Evolutionary conservation across 2,888 invertebrate genomes (phyloP).

Genomic region (Elegia similella): DNA sequence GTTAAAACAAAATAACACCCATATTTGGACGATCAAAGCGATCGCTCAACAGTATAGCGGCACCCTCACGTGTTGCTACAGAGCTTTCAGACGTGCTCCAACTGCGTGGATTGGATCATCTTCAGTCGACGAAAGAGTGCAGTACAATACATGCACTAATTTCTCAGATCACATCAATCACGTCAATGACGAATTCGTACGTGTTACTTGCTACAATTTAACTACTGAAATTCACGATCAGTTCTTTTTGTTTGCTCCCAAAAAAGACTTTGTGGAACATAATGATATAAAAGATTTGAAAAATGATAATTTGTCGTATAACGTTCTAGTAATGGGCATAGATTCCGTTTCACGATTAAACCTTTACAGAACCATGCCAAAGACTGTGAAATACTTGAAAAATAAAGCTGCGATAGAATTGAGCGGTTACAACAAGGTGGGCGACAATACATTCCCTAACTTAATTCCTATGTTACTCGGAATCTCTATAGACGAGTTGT

Average conservation of each 20-base stretch:
- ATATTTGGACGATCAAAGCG: constrained; percentile 68
- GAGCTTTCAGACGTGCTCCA: constrained; percentile 53
- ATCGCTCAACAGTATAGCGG: constrained; percentile 38
- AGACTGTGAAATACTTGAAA: constrained; percentile 81
- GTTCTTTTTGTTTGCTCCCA: constrained; percentile 33
- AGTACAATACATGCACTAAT: constrained; percentile 38
- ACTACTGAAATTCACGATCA: constrained; percentile 31
- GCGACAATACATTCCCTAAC: constrained; percentile 95
- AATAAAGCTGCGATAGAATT: constrained; percentile 86
- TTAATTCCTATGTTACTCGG: constrained; percentile 90
- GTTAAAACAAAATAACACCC: constrained; percentile 62
- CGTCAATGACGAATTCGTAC: constrained; percentile 30
- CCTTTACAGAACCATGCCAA: constrained; percentile 90
- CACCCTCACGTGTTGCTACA: constrained; percentile 81
- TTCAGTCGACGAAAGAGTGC: constrained; percentile 17
- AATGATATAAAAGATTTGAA: constrained; percentile 13
- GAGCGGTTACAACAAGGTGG: constrained; percentile 94
- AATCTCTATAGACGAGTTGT: constrained; percentile 80
- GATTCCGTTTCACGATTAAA: constrained; percentile 92
- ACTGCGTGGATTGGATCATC: background rate
- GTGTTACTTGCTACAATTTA: constrained; percentile 44
- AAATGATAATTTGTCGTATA: constrained; percentile 54
- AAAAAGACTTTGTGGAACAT: background rate
- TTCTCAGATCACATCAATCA: constrained; percentile 20
- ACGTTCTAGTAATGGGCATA: constrained; percentile 89